Base-by-base conservation (phyloP, 2,797 vertebrate species). In the Phylloscopus collybita region DNA sequence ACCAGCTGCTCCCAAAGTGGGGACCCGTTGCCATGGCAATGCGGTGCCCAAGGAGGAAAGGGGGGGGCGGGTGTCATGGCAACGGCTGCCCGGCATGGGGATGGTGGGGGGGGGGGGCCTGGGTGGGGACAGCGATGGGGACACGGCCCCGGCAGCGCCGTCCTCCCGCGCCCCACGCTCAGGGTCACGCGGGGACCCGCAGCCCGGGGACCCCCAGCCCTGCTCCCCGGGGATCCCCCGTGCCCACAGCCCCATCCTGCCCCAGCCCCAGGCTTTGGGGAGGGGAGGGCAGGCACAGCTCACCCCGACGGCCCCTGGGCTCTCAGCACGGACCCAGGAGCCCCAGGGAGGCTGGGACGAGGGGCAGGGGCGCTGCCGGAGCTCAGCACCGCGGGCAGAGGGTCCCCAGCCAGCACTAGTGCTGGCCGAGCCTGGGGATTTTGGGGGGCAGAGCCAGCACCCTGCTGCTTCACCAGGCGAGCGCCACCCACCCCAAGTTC, bases 1-100 rank as follows among this genome's bases (percentile, higher is more conserved):
- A 92, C 71, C 34, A 71, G 74, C 80, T 92, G 88, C 82, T 94
- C 94, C 91, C 75, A 85, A 93, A 93, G 74, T 92, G 94, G 91
- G 95, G 82, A 93, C 50, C 71, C 16, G 53, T 95, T 30, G 5
- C 64, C 91, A 90, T 92, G 86, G 88, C 64, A 90, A 94, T 75
- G 16, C 3, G 16, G 94, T 94, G 95, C 91, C 94, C 95, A 90
- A 75, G 64, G 88, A 91, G 92, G 83, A 82, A 90, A 75, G 90
- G 89, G 92, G 94, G 91, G 88, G 82, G 86, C 3, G 88, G 88
- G 84, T 85, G 80, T 93, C 90, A 93, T 95, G 92, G 95, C 75
- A 92, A 96, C 88, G 57, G 88, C 87, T 92, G 92, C 95, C 95
- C 95, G 16, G 86, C 83, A 53, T 59, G 19, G 59, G 91, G 83